A percentile compares a stretch with the other conserved stretches of the same genome.
phyloP scores from a whole-genome alignment of 2,113 vertebrate genomes.

The Phoxinus phoxinus region DNA sequence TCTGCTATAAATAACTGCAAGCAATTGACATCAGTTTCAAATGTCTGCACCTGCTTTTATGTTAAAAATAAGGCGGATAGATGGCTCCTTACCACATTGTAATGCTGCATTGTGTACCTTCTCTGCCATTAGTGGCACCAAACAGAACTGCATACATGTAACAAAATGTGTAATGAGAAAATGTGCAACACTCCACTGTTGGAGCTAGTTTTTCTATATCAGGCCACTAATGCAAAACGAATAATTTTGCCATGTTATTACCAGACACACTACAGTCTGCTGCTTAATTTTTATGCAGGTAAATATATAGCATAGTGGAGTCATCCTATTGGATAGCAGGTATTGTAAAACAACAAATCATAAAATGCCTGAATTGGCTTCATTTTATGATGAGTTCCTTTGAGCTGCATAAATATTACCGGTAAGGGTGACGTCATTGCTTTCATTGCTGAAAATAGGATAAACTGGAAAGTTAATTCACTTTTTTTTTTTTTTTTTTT shows the following conservation, averaged over 20 bases:
- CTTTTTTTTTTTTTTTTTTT: background rate
- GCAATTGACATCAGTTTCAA: no score
- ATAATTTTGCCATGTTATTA: background rate
- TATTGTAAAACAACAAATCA: conserved; percentile 45
- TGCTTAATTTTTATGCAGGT: background rate
- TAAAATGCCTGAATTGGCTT: conserved; percentile 59
- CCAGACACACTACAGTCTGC: background rate
- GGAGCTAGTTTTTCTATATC: background rate
- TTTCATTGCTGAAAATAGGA: background rate
- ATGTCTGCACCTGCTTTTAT: no score
- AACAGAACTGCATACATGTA: background rate
- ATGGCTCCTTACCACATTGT: background rate
- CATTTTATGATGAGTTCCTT: conserved; percentile 30
- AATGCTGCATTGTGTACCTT: background rate
- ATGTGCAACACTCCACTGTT: background rate
- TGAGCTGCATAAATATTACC: conserved; percentile 62
- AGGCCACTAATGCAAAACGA: background rate
- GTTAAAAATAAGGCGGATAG: background rate
- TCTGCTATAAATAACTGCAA: no score
- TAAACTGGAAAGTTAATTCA: background rate
- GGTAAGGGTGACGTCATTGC: background rate
- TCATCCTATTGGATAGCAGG: conserved; percentile 18
- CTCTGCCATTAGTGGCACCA: background rate
- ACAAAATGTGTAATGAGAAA: background rate
- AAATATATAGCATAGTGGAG: background rate